Percentiles rank a stretch among this genome's conserved stretches.
phyloP scores from a whole-genome alignment of 2,113 vertebrate species.

The Formicarius rufipectus region DNA sequence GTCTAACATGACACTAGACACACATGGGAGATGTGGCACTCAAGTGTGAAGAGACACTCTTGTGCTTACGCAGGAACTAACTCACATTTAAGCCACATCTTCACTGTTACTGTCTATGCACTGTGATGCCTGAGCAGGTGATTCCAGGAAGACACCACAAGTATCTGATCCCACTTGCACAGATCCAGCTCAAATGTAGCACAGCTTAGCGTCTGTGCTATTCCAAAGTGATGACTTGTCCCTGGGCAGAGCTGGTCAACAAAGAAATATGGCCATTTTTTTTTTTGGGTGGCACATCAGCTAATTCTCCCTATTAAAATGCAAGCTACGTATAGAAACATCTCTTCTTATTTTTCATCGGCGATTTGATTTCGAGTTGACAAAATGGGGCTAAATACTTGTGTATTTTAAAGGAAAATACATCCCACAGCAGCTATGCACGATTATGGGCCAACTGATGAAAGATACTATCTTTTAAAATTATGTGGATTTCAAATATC shows the following conservation, averaged over 20 bases:
- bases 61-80: not conserved
- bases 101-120: not conserved
- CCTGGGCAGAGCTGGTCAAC: not conserved
- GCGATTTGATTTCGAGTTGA: not conserved
- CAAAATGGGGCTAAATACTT: not conserved
- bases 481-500: not conserved
- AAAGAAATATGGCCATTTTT: not conserved
- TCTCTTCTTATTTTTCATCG: not conserved
- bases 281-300: not conserved
- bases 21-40: not conserved
- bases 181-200: not conserved
- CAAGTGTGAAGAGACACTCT: not conserved
- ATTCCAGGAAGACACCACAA: not conserved
- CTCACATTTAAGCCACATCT: not conserved
- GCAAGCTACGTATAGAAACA: not conserved
- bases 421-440: not conserved
- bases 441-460: not conserved
- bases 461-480: not conserved
- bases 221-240: not conserved
- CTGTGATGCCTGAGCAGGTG: fast-evolving
- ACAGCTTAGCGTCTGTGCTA: not conserved
- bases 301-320: not conserved
- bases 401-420: not conserved
- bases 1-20: not conserved
- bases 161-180: not conserved